phyloP scores from a whole-genome alignment of 2,797 vertebrate species.

The Acrossocheilus fasciatus region DNA sequence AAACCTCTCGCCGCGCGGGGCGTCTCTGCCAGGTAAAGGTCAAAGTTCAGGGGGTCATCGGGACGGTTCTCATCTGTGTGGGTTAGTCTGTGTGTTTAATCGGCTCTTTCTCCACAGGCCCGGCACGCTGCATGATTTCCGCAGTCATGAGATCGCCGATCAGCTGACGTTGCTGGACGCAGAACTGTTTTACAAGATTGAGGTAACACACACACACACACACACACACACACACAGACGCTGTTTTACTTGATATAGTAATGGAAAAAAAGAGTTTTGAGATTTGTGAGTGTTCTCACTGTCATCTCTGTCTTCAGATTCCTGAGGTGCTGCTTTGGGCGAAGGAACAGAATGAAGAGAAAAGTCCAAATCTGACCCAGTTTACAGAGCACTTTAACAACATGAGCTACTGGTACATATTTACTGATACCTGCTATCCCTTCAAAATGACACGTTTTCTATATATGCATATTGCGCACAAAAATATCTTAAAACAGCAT shows the following conservation, averaged over 20 bases:
- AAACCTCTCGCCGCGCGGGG: constrained; percentile 93
- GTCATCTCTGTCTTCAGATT: constrained; percentile 78
- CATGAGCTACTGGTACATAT: constrained; percentile 97
- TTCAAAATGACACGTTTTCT: neutral
- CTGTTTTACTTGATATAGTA: neutral
- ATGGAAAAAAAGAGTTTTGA: neutral
- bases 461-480: neutral
- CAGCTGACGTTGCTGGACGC: constrained; percentile 97
- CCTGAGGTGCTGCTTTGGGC: constrained; percentile 98
- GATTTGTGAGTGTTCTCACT: neutral
- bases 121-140: constrained; percentile 96
- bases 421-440: neutral
- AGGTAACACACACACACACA: constrained; percentile 74
- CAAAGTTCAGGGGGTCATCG: neutral
- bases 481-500: neutral
- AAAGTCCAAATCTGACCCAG: constrained; percentile 98
- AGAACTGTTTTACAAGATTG: constrained; percentile 98
- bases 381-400: constrained; percentile 99
- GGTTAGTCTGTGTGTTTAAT: constrained; percentile 25
- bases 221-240: neutral
- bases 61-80: neutral
- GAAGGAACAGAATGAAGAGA: constrained; percentile 99
- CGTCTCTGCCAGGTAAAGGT: constrained; percentile 91
- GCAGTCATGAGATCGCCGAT: constrained; percentile 97
- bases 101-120: constrained; percentile 79